Percentiles rank a stretch among this genome's conserved stretches.
Conservation (phyloP, 2,113 vertebrate genomes). For the Xiphophorus maculatus region DNA sequence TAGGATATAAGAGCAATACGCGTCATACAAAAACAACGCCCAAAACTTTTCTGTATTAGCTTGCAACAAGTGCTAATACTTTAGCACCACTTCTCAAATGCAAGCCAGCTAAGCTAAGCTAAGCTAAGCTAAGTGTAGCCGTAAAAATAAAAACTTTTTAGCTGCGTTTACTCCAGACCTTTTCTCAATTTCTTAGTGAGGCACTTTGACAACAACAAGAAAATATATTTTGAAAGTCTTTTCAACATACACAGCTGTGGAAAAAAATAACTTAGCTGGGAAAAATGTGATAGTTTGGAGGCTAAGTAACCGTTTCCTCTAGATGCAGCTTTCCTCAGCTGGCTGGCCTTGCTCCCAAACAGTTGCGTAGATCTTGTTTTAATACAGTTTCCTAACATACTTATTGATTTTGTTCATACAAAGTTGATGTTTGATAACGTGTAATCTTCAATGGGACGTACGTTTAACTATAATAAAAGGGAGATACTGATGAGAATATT, state of each 20-base stretch:
- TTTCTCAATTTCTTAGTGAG: background rate
- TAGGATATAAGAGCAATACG: background rate
- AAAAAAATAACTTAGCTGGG: background rate
- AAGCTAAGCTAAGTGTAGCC: constrained; percentile 28
- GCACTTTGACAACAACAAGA: background rate
- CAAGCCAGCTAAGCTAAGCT: background rate
- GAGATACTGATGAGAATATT: background rate
- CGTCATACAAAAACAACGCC: constrained; percentile 61
- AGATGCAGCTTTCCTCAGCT: background rate
- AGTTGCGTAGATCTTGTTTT: background rate
- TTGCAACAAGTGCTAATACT: constrained; percentile 70
- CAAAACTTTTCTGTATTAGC: constrained; percentile 66
- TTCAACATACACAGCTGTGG: background rate
- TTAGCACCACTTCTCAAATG: background rate
- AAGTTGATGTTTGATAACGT: no score
- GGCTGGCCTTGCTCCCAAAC: background rate
- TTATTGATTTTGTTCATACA: background rate
- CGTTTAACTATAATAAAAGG: background rate
- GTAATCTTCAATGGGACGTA: background rate
- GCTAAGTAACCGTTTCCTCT: background rate
- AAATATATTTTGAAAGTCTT: background rate
- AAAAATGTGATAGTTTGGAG: background rate
- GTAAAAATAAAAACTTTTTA: background rate
- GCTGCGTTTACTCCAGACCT: background rate
- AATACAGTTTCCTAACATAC: background rate